Evolutionary conservation across 2,797 vertebrate species (phyloP).

Genomic region (Coccyzus lansbergi): DNA sequence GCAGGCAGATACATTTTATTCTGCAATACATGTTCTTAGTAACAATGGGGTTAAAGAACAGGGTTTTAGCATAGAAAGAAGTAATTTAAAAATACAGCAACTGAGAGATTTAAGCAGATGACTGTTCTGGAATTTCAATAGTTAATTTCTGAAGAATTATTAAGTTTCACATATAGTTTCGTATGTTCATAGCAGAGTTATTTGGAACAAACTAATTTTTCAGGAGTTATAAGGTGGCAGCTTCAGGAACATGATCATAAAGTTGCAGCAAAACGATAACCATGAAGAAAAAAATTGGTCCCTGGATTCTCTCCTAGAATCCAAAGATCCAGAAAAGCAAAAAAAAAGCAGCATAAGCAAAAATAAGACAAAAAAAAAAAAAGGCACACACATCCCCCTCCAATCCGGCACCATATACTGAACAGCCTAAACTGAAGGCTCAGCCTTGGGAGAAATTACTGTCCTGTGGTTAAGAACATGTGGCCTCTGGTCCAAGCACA

Average conservation of each 20-base stretch:
- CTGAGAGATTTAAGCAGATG: background rate
- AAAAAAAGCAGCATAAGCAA: background rate
- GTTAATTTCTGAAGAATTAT: background rate
- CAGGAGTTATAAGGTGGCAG: background rate
- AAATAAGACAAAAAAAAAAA: too few species aligned
- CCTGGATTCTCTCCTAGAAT: background rate
- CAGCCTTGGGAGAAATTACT: background rate
- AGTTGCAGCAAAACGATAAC: background rate
- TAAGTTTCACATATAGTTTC: background rate
- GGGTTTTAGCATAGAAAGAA: background rate
- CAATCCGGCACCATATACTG: background rate
- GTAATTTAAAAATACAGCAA: background rate
- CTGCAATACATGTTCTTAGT: background rate
- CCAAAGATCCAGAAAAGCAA: background rate
- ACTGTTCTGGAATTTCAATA: background rate
- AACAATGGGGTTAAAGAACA: background rate
- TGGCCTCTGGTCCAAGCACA: background rate
- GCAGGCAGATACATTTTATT: background rate
- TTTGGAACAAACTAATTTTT: too few species aligned
- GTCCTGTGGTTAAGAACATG: background rate
- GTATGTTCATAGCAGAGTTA: background rate
- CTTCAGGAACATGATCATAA: background rate
- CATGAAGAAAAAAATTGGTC: background rate
- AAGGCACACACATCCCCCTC: background rate
- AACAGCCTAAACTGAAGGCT: background rate